These are phyloP conservation scores for Brachypodius melanocephalos DNA, from an alignment of 2,113 vertebrate species.

Conservation along the genomic window DNA sequence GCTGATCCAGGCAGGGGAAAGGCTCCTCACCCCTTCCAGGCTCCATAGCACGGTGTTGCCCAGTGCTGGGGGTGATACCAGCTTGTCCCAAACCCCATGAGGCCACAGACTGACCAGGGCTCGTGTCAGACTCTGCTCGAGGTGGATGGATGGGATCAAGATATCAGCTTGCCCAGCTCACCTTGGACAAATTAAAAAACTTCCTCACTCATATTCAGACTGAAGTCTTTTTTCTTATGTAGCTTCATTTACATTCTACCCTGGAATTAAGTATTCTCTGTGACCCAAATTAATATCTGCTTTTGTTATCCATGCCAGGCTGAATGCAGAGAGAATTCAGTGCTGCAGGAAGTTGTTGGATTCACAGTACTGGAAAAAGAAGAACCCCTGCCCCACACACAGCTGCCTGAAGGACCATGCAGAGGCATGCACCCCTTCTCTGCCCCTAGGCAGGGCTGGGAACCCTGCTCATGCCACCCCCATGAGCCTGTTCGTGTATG, in stretches of 20 bases:
- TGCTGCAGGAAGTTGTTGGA: background rate
- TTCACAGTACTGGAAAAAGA: background rate
- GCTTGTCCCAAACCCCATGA: accelerated
- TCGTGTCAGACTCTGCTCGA: accelerated
- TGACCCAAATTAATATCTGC: background rate
- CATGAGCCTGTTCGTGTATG: accelerated
- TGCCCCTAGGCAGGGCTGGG: background rate
- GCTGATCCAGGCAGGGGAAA: background rate
- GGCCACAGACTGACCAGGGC: background rate
- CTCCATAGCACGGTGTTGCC: accelerated
- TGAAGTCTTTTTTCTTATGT: background rate
- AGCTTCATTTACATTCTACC: background rate
- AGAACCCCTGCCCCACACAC: background rate
- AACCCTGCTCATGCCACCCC: background rate
- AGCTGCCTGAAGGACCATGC: background rate
- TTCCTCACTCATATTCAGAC: background rate
- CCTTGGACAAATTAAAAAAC: background rate
- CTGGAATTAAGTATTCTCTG: background rate
- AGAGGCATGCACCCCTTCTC: background rate
- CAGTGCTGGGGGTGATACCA: background rate
- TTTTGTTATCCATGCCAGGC: background rate
- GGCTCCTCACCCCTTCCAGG: background rate
- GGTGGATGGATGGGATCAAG: accelerated
- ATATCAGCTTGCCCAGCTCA: accelerated
- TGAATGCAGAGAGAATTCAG: background rate